Evolutionary conservation across 2,113 vertebrate genomes (phyloP).

Genomic region (Nicator chloris): DNA sequence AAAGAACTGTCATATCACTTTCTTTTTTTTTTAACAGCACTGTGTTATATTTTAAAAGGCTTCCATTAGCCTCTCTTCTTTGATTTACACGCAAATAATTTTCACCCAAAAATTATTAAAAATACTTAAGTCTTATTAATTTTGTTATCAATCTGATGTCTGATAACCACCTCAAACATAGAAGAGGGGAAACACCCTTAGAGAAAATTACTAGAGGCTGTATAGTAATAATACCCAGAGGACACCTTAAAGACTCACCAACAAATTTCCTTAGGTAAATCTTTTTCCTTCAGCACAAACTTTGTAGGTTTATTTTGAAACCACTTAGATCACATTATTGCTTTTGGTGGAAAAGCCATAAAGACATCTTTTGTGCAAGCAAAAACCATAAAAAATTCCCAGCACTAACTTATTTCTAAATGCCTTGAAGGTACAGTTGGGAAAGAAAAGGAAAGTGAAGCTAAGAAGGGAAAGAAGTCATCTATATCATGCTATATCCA

Average conservation of each 20-base stretch:
- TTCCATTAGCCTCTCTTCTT: background rate
- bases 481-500: background rate
- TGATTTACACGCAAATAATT: background rate
- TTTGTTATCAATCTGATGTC: background rate
- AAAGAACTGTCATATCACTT: background rate
- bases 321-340: background rate
- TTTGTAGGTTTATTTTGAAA: background rate
- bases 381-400: background rate
- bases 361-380: background rate
- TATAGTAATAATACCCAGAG: background rate
- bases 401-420: background rate
- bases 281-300: background rate
- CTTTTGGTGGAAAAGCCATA: background rate
- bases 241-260: background rate
- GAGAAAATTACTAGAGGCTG: background rate
- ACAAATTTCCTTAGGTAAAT: background rate
- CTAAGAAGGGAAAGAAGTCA: accelerated
- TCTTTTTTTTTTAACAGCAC: background rate
- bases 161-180: background rate
- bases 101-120: background rate
- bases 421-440: background rate
- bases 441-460: background rate
- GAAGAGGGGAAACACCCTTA: background rate
- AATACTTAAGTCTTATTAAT: background rate
- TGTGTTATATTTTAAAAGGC: background rate